Evolutionary conservation across 2,113 vertebrate genomes (phyloP).

Genomic region (Rostratula benghalensis): DNA sequence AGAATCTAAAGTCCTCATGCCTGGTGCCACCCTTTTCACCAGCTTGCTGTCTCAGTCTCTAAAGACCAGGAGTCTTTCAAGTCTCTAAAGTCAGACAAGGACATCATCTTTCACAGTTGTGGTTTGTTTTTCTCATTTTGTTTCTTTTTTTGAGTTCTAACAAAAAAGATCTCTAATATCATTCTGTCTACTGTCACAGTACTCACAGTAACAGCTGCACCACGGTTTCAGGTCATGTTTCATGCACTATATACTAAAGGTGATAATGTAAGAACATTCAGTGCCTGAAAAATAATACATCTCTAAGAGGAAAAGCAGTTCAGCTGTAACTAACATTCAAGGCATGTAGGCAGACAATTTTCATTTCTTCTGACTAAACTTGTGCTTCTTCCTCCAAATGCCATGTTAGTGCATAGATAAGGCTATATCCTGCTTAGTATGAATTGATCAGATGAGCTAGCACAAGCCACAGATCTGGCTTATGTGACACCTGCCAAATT

Average conservation of each 20-base stretch:
- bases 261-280: background rate
- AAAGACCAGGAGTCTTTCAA: background rate
- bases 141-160: background rate
- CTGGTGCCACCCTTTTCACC: background rate
- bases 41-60: background rate
- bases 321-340: background rate
- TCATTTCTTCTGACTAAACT: background rate
- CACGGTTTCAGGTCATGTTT: background rate
- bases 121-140: background rate
- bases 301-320: background rate
- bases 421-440: background rate
- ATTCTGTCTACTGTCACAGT: background rate
- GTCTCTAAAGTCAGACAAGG: background rate
- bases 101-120: background rate
- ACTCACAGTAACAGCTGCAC: background rate
- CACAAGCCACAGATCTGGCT: background rate
- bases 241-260: background rate
- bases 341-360: background rate
- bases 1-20: background rate
- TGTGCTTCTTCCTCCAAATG: background rate
- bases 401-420: background rate
- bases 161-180: background rate
- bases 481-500: background rate
- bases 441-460: background rate
- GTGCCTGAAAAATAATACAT: background rate